phyloP scores from a whole-genome alignment of 2,888 invertebrate genomes.

The Druceiella hillmani region DNA sequence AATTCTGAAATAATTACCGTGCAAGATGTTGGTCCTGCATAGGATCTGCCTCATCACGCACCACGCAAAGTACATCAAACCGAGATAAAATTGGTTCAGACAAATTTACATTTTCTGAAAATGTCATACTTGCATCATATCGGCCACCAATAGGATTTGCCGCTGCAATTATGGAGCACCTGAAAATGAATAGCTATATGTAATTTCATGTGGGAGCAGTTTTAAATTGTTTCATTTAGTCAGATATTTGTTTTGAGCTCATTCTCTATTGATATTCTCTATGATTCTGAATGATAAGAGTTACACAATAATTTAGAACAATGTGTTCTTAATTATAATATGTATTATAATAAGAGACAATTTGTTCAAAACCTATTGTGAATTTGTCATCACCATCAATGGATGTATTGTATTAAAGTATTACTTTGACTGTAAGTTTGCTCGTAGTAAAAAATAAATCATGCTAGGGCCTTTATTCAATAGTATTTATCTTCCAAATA shows the following conservation, averaged over 20 bases:
- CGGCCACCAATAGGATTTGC: conserved; percentile 97
- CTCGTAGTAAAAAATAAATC: no score
- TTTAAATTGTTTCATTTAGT: no score
- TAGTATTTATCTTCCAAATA: no score
- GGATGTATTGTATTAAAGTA: no score
- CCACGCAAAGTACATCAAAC: conserved; percentile 96
- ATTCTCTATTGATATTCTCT: background rate
- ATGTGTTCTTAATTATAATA: no score
- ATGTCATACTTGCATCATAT: conserved; percentile 96
- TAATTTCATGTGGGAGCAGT: background rate
- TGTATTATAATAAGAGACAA: no score
- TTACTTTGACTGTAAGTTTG: no score
- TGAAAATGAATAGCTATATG: conserved; percentile 21
- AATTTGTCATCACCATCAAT: no score
- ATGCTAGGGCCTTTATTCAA: no score
- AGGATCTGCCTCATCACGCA: conserved; percentile 92
- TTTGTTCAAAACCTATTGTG: no score
- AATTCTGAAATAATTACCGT: conserved; percentile 40
- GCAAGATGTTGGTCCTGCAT: conserved; percentile 89
- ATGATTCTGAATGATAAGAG: no score
- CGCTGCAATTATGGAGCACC: conserved; percentile 97
- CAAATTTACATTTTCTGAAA: conserved; percentile 94
- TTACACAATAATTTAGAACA: no score
- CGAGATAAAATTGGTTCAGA: conserved; percentile 98
- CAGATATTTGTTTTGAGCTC: background rate